A percentile compares a stretch with the other conserved stretches of the same genome.
phyloP scores from a whole-genome alignment of 2,797 vertebrate genomes.

The Eulemur mongoz region DNA sequence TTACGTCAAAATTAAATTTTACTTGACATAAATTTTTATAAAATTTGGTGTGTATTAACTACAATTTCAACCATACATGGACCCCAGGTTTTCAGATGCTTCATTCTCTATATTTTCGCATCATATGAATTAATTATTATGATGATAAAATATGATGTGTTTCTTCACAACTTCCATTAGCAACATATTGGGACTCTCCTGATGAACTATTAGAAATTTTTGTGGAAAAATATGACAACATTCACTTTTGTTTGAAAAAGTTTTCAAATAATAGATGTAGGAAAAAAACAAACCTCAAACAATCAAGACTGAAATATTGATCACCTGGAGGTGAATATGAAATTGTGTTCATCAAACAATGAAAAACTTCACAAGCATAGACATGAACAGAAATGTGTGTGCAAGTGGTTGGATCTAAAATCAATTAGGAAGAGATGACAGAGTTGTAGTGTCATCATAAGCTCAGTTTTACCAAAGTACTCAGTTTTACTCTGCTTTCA shows the following conservation, averaged over 20 bases:
- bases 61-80: not conserved
- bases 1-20: not conserved
- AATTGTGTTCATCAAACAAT: not conserved
- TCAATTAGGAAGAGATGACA: not conserved
- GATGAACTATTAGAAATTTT: not conserved
- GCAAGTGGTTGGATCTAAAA: not conserved
- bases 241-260: not conserved
- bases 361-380: not conserved
- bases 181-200: not conserved
- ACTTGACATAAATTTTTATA: not conserved
- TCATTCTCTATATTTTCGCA: not conserved
- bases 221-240: not conserved
- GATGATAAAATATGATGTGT: not conserved
- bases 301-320: not conserved
- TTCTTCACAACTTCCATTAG: not conserved
- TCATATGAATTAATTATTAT: not conserved
- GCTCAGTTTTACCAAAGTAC: not conserved
- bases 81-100: not conserved
- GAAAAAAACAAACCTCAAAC: not conserved
- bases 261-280: not conserved
- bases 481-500: not conserved
- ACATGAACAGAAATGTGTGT: not conserved
- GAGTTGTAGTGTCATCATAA: not conserved
- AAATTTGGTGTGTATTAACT: not conserved
- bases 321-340: rapidly evolving